Conservation (phyloP, 2,888 invertebrate species). For the Polylopha cassiicola region DNA sequence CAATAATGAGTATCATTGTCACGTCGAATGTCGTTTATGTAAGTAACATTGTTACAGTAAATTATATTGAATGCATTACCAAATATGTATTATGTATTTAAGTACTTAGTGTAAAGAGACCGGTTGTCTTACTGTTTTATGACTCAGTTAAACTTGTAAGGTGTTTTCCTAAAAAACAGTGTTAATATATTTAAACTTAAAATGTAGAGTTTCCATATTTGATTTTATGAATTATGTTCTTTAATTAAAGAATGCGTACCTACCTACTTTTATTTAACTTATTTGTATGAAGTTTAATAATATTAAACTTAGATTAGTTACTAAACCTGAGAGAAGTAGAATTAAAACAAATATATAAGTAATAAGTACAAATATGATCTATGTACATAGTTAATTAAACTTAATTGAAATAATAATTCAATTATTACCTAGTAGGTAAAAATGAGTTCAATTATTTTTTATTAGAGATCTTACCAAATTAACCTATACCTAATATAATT, state of each 20-base stretch:
- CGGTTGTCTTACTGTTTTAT: slow-evolving; percentile 38
- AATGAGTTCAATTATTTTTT: too few species aligned
- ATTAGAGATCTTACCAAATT: too few species aligned
- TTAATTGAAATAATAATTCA: too few species aligned
- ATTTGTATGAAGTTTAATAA: not conserved
- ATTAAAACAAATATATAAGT: too few species aligned
- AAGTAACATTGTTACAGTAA: slow-evolving; percentile 9
- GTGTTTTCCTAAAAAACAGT: slow-evolving; percentile 48
- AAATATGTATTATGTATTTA: slow-evolving; percentile 22
- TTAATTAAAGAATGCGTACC: too few species aligned
- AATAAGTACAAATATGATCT: too few species aligned
- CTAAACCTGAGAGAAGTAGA: too few species aligned
- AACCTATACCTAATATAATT: too few species aligned
- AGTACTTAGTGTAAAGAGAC: slow-evolving; percentile 31
- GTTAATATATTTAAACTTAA: slow-evolving; percentile 44
- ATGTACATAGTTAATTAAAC: too few species aligned
- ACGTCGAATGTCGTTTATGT: slow-evolving; percentile 3
- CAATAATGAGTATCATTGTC: slow-evolving; percentile 3
- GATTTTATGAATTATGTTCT: too few species aligned
- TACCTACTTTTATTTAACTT: not conserved
- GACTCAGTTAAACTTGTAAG: slow-evolving; percentile 48
- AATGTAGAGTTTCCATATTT: too few species aligned
- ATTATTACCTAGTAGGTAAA: too few species aligned
- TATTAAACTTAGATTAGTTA: not conserved
- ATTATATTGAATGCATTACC: slow-evolving; percentile 8